Percentiles rank a stretch among this genome's conserved stretches.
Evolutionary conservation across 2,888 invertebrate species (phyloP).

Genomic region (Perdita meconis): DNA sequence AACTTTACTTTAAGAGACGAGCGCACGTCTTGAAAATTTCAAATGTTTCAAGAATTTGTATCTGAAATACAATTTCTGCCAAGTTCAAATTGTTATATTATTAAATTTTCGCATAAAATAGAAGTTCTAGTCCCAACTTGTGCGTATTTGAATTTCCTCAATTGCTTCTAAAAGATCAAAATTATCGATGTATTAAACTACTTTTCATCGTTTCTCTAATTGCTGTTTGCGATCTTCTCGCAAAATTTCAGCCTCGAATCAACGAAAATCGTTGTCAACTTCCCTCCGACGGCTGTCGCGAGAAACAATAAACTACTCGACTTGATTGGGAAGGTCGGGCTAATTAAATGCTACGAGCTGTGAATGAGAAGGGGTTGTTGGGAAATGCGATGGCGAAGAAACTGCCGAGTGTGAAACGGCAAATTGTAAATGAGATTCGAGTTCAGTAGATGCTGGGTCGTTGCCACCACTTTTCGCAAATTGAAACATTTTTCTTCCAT

Average conservation of each 20-base stretch:
- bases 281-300: slow-evolving; percentile 8
- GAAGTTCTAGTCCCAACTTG: too few species aligned
- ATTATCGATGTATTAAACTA: not conserved
- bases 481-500: slow-evolving; percentile 39
- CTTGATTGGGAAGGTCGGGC: slow-evolving; percentile 39
- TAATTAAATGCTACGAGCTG: slow-evolving; percentile 73
- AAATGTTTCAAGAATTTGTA: too few species aligned
- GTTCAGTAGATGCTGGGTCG: slow-evolving; percentile 27
- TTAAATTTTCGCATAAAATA: too few species aligned
- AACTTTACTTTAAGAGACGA: too few species aligned
- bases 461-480: slow-evolving; percentile 42
- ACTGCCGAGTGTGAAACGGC: slow-evolving; percentile 57
- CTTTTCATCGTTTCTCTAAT: not conserved
- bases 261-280: not conserved
- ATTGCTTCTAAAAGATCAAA: not conserved
- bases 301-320: slow-evolving; percentile 57
- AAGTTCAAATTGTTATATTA: too few species aligned
- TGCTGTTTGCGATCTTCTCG: not conserved
- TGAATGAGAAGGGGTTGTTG: slow-evolving; percentile 23
- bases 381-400: slow-evolving; percentile 53
- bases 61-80: too few species aligned
- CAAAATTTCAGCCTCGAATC: not conserved
- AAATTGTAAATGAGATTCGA: slow-evolving; percentile 51
- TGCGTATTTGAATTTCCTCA: not conserved
- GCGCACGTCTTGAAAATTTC: too few species aligned